Conservation (phyloP, 2,888 invertebrate genomes). For the Andrena trimmerana region DNA sequence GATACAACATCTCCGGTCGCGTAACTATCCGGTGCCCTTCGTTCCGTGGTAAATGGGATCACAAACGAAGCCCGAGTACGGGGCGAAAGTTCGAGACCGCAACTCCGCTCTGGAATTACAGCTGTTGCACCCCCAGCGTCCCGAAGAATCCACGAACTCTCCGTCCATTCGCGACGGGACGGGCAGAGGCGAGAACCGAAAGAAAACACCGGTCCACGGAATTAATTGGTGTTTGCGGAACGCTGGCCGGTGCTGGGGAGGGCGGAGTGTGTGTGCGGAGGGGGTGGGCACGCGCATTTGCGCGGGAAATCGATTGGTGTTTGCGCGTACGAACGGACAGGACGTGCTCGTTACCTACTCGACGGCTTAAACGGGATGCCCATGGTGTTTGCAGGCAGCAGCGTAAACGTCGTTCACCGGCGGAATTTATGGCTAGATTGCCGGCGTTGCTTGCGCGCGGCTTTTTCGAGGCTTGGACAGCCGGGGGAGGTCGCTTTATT, state of each 20-base stretch:
- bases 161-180: background rate
- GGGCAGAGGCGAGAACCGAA: background rate
- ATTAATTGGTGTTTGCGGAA: slow-evolving; percentile 47
- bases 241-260: slow-evolving; percentile 2
- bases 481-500: slow-evolving; percentile 27
- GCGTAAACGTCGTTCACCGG: slow-evolving; percentile 33
- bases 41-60: too few species aligned
- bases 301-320: slow-evolving; percentile 49
- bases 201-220: slow-evolving; percentile 32
- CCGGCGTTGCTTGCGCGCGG: slow-evolving; percentile 6
- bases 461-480: slow-evolving; percentile 12
- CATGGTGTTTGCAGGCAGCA: slow-evolving; percentile 38
- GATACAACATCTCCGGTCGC: too few species aligned
- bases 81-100: background rate
- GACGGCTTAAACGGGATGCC: slow-evolving; percentile 32
- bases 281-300: slow-evolving; percentile 22
- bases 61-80: background rate
- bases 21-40: too few species aligned
- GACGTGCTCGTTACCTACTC: slow-evolving; percentile 50
- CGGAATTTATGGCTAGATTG: slow-evolving; percentile 46
- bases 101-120: background rate
- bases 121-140: background rate
- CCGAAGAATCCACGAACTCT: background rate
- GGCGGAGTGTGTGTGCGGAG: background rate
- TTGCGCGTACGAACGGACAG: slow-evolving; percentile 25